Evolutionary conservation across 1,140 invertebrate genomes (phyloP).

Genomic region (Atopsyche davidsoni): DNA sequence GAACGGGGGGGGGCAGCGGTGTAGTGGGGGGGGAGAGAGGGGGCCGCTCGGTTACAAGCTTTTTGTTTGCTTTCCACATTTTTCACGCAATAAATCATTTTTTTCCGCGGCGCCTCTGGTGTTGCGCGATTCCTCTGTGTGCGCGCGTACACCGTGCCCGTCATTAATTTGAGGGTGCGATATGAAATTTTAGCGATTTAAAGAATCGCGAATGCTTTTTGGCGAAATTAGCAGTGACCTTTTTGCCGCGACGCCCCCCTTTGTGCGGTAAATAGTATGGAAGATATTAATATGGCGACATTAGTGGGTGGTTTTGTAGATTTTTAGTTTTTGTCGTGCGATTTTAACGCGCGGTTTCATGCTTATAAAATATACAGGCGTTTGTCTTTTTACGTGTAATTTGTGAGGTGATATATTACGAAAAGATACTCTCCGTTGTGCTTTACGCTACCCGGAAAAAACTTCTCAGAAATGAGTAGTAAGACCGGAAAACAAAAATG

Average conservation of each 20-base stretch:
- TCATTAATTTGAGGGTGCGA: slow-evolving; percentile 30
- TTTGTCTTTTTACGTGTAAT: no score
- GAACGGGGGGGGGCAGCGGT: no score
- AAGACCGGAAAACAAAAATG: no score
- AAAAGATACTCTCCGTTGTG: no score
- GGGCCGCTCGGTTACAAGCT: slow-evolving; percentile 23
- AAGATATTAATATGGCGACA: neutral
- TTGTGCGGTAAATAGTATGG: slow-evolving; percentile 1
- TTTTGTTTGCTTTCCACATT: slow-evolving; percentile 50
- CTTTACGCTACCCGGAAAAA: no score
- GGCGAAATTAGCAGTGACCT: slow-evolving; percentile 29
- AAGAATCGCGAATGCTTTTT: slow-evolving; percentile 29
- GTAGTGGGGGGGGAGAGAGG: slow-evolving; percentile 6
- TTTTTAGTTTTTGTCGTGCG: no score
- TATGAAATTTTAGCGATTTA: slow-evolving; percentile 31
- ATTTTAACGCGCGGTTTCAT: no score
- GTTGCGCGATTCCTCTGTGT: slow-evolving; percentile 6
- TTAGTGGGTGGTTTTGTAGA: no score
- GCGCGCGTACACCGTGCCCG: slow-evolving; percentile 10
- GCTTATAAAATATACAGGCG: no score
- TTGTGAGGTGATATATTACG: no score
- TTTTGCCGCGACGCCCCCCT: slow-evolving; percentile 4
- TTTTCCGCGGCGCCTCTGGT: slow-evolving; percentile 44
- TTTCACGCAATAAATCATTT: slow-evolving; percentile 52
- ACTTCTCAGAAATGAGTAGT: no score